Conservation (phyloP, 1,140 invertebrate species). For the Drosophila pachea region DNA sequence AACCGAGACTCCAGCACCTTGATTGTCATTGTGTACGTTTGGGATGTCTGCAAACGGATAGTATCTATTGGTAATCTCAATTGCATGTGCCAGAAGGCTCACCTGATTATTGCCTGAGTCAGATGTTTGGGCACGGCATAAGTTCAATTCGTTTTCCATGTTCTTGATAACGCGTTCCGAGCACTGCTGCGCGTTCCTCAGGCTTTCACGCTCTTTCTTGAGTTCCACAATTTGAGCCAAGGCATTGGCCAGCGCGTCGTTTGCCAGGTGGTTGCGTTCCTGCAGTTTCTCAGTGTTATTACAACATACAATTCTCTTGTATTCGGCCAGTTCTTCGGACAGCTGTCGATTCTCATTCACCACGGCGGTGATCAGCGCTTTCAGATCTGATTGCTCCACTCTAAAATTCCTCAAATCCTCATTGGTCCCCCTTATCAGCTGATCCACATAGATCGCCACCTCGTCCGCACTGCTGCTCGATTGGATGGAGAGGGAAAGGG, state of each 20-base stretch:
- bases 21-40: constrained; percentile 42
- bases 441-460: constrained; percentile 43
- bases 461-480: constrained; percentile 19
- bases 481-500: too few relatives aligned
- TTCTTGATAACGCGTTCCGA: constrained; percentile 57
- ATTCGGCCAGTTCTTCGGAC: constrained; percentile 30
- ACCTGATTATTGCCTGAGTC: constrained; percentile 38
- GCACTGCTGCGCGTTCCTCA: constrained; percentile 42
- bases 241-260: constrained; percentile 50
- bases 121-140: constrained; percentile 54
- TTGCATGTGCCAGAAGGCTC: neutral
- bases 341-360: constrained; percentile 53
- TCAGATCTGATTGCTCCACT: constrained; percentile 37
- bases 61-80: too few relatives aligned
- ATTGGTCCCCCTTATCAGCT: constrained; percentile 44
- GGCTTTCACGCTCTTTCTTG: constrained; percentile 45
- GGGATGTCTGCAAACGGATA: constrained; percentile 23
- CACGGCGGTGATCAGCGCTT: constrained; percentile 33
- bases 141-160: constrained; percentile 61
- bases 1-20: constrained; percentile 48
- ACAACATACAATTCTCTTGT: constrained; percentile 3
- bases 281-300: constrained; percentile 23
- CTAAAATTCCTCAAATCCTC: constrained; percentile 49
- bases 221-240: constrained; percentile 53
- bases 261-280: constrained; percentile 38